A percentile compares a stretch with the other conserved stretches of the same genome.
Evolutionary conservation across 2,113 vertebrate genomes (phyloP).

Genomic region (Pogona vitticeps): DNA sequence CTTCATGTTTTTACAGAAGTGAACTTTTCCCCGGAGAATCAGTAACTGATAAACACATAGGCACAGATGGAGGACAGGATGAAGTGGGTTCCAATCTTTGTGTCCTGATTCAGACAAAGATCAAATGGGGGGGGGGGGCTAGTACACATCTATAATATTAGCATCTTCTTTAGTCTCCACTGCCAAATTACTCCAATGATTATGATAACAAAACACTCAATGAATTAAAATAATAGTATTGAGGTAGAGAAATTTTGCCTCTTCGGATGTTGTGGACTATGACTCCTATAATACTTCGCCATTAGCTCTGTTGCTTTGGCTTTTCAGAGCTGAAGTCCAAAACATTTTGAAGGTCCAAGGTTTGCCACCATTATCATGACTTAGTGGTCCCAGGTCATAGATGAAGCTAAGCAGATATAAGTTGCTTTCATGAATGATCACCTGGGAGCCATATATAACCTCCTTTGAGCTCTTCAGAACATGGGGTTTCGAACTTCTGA

Average conservation of each 20-base stretch:
- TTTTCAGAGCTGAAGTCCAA: background rate
- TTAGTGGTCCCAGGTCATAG: background rate
- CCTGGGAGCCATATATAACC: background rate
- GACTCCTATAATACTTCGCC: background rate
- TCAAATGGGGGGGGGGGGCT: too few species aligned
- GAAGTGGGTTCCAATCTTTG: too few species aligned
- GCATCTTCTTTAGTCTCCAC: too few species aligned
- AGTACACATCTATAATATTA: too few species aligned
- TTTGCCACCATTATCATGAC: background rate
- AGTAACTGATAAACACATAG: too few species aligned
- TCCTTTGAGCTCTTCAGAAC: background rate
- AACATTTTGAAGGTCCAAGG: background rate
- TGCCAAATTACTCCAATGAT: background rate
- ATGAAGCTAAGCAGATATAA: background rate
- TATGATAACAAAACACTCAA: background rate
- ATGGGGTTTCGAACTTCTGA: background rate
- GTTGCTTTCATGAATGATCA: background rate
- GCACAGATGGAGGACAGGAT: too few species aligned
- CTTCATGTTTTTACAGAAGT: too few species aligned
- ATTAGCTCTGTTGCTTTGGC: background rate
- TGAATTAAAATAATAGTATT: background rate
- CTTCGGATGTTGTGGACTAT: background rate
- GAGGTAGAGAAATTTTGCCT: background rate
- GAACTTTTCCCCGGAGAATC: too few species aligned
- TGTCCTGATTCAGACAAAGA: too few species aligned